A percentile compares a stretch with the other conserved stretches of the same genome.
Conservation (phyloP, 2,113 vertebrate species). For the Nycticorax nycticorax region DNA sequence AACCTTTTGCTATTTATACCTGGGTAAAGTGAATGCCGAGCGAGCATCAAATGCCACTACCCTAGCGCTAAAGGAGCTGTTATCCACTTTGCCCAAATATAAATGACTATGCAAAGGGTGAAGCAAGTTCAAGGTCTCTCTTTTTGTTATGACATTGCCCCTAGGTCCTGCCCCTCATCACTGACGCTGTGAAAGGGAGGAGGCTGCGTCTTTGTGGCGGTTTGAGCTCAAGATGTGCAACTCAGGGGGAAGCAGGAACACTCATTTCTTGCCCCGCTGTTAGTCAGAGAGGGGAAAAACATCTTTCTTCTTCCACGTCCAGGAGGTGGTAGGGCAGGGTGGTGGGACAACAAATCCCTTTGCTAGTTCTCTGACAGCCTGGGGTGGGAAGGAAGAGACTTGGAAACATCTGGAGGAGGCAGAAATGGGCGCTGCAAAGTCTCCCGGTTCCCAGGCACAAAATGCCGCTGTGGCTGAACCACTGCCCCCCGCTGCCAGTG, state of each 20-base stretch:
- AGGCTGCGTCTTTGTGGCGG: neutral
- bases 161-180: neutral
- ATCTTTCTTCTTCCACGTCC: neutral
- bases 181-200: neutral
- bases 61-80: constrained; percentile 6
- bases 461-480: fast-evolving
- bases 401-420: neutral
- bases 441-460: fast-evolving
- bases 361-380: neutral
- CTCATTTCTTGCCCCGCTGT: neutral
- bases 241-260: neutral
- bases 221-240: neutral
- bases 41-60: neutral
- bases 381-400: neutral
- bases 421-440: fast-evolving
- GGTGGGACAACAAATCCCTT: neutral
- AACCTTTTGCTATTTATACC: constrained; percentile 54
- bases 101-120: constrained; percentile 25
- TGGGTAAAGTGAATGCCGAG: neutral
- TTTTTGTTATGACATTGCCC: neutral
- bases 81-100: constrained; percentile 44
- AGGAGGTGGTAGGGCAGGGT: neutral
- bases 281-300: neutral
- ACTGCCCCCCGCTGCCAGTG: neutral
- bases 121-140: constrained; percentile 50